phyloP scores from a whole-genome alignment of 2,113 vertebrate genomes.

The Gasterosteus nipponicus region DNA sequence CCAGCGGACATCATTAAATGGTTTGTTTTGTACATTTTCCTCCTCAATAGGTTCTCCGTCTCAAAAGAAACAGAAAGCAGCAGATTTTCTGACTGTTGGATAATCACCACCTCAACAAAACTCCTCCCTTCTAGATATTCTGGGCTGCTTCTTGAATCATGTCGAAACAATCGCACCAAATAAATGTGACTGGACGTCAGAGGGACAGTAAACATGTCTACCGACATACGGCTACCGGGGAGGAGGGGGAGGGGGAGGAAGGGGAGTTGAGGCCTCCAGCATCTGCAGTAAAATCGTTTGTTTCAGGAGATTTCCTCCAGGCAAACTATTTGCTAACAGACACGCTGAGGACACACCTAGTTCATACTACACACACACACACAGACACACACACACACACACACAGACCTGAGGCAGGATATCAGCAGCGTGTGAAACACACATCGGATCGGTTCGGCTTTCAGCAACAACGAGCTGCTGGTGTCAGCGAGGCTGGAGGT shows the following conservation, averaged over 20 bases:
- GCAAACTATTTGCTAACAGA: conserved; percentile 34
- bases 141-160: too few relatives aligned
- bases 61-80: neutral
- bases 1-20: neutral
- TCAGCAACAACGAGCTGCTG: conserved; percentile 32
- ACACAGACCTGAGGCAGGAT: conserved; percentile 32
- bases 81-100: too few relatives aligned
- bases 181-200: too few relatives aligned
- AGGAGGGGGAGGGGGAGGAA: too few relatives aligned
- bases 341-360: neutral
- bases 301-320: conserved; percentile 48
- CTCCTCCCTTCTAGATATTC: too few relatives aligned
- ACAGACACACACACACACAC: conserved; percentile 14
- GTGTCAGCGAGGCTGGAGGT: conserved; percentile 27
- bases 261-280: conserved; percentile 6
- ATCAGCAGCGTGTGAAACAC: conserved; percentile 52
- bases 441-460: conserved; percentile 42
- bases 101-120: too few relatives aligned
- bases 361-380: neutral
- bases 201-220: too few relatives aligned
- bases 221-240: too few relatives aligned
- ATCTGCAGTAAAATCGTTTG: conserved; percentile 44
- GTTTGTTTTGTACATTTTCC: too few relatives aligned
- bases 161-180: too few relatives aligned
- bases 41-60: neutral